phyloP scores from a whole-genome alignment of 2,797 vertebrate genomes.

The Enteromius fasciolatus region DNA sequence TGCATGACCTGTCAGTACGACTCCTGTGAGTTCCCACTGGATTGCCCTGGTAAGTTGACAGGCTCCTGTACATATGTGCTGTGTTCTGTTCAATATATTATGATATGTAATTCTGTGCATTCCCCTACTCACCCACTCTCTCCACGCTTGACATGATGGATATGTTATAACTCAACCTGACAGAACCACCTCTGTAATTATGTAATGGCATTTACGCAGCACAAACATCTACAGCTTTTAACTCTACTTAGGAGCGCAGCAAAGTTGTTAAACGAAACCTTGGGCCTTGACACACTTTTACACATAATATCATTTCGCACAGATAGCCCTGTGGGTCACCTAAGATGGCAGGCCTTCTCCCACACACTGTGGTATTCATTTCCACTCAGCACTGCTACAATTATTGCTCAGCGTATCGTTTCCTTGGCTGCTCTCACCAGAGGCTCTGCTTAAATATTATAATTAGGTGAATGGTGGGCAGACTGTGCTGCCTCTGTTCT shows the following conservation, averaged over 20 bases:
- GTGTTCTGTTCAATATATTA: constrained; percentile 1
- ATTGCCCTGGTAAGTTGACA: constrained; percentile 76
- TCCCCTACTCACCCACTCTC: constrained; percentile 9
- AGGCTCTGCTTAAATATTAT: constrained; percentile 74
- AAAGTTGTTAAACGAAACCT: constrained; percentile 63
- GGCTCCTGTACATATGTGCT: constrained; percentile 26
- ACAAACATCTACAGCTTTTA: constrained; percentile 65
- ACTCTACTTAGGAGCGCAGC: constrained; percentile 71
- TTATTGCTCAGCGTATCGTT: constrained; percentile 75
- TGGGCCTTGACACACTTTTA: constrained; percentile 59
- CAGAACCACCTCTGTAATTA: constrained; percentile 53
- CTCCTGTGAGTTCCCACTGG: constrained; percentile 76
- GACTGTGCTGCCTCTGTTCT: constrained; percentile 61
- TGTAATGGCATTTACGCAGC: constrained; percentile 67
- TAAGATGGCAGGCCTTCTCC: constrained; percentile 77
- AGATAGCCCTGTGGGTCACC: constrained; percentile 68
- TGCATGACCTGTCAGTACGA: constrained; percentile 74
- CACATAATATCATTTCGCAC: constrained; percentile 72
- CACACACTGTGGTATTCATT: constrained; percentile 73
- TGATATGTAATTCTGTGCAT: constrained; percentile 1
- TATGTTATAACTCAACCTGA: constrained; percentile 41
- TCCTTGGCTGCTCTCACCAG: constrained; percentile 71
- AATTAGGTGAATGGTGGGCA: constrained; percentile 72
- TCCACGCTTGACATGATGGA: constrained; percentile 39
- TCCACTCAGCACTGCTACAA: constrained; percentile 70